phyloP scores from a whole-genome alignment of 2,888 invertebrate species.

The Eurytoma adleriae region DNA sequence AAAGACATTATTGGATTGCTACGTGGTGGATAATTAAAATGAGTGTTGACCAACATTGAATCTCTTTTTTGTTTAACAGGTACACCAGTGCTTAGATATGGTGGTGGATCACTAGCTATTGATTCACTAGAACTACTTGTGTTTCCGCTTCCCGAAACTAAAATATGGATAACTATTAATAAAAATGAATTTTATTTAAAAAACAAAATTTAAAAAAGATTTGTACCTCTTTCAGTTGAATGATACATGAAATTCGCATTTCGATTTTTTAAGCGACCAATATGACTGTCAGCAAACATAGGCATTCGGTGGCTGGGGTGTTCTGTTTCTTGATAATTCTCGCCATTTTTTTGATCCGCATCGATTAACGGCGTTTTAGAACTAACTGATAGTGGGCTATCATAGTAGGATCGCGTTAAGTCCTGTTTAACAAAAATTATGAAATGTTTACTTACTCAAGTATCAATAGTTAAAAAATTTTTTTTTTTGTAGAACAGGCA shows the following conservation, averaged over 20 bases:
- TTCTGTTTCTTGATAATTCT: conserved; percentile 69
- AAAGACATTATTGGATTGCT: conserved; percentile 72
- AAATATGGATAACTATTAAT: conserved; percentile 22
- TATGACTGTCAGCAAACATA: conserved; percentile 66
- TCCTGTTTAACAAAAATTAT: conserved; percentile 45
- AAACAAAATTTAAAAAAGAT: not conserved
- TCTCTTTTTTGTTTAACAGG: conserved; percentile 79
- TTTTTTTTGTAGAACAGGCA: not conserved
- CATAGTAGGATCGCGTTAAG: conserved; percentile 69
- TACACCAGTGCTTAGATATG: conserved; percentile 65
- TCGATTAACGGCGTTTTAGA: conserved; percentile 66
- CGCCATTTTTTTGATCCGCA: conserved; percentile 67
- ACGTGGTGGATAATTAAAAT: conserved; percentile 76
- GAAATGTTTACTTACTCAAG: not conserved
- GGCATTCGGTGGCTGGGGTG: conserved; percentile 67
- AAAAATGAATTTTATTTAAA: not conserved
- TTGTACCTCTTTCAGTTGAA: conserved; percentile 70
- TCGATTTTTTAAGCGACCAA: conserved; percentile 67
- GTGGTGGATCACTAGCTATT: conserved; percentile 80
- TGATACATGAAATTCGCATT: conserved; percentile 72
- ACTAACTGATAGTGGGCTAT: conserved; percentile 66
- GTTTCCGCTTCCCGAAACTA: conserved; percentile 70
- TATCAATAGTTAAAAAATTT: not conserved
- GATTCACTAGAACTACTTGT: conserved; percentile 93
- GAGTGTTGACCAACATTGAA: conserved; percentile 74